phyloP scores from a whole-genome alignment of 2,797 vertebrate species.

The Parotocinclus haroldoi region DNA sequence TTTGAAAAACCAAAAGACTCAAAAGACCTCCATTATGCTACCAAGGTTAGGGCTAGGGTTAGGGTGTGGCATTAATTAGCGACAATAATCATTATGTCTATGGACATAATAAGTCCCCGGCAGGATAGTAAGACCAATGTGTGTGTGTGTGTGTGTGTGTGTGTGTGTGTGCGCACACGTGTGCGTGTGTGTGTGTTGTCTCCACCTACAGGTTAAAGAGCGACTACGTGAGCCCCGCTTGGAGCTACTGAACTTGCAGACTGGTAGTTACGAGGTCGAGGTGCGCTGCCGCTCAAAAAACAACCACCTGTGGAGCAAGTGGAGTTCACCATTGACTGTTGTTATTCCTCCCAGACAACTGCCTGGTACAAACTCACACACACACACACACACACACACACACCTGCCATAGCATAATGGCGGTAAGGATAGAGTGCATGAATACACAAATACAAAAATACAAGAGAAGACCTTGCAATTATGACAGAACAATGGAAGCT shows the following conservation, averaged over 20 bases:
- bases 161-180: neutral
- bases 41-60: no score
- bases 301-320: conserved; percentile 69
- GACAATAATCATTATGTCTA: no score
- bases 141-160: conserved; percentile 1
- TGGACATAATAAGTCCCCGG: no score
- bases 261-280: conserved; percentile 59
- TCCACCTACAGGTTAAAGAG: conserved; percentile 60
- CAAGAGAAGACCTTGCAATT: no score
- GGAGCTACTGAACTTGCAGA: conserved; percentile 64
- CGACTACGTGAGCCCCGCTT: conserved; percentile 61
- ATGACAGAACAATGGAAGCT: no score
- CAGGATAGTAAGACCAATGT: no score
- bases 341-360: conserved; percentile 48
- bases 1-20: no score
- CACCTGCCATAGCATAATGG: neutral
- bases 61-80: no score
- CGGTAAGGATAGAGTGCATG: no score
- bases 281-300: conserved; percentile 71
- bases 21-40: no score
- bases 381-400: neutral
- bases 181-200: conserved; percentile 2
- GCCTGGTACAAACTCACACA: conserved; percentile 28
- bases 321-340: conserved; percentile 61
- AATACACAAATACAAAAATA: no score